These are phyloP conservation scores for Rhinichthys osculus DNA, from an alignment of 2,797 vertebrate species.

Conservation along the genomic window DNA sequence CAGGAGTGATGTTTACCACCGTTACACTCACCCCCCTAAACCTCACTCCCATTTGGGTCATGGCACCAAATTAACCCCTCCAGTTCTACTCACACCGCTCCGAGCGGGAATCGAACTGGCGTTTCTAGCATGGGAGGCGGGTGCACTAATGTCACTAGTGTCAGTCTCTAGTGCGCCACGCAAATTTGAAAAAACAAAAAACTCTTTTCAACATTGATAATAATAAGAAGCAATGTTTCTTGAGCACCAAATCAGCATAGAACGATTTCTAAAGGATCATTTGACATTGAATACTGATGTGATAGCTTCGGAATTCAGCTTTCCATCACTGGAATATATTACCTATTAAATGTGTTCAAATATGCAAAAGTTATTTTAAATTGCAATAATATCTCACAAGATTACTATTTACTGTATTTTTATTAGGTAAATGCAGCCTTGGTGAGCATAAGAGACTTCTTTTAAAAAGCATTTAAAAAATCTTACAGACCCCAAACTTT, in stretches of 20 bases:
- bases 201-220: not conserved
- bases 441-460: not conserved
- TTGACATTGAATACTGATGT: not conserved
- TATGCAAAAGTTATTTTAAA: not conserved
- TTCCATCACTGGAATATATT: not conserved
- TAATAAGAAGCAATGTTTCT: not conserved
- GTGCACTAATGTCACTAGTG: not conserved
- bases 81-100: not conserved
- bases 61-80: not conserved
- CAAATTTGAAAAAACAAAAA: no score
- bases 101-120: rapidly evolving
- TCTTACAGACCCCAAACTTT: not conserved
- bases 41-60: not conserved
- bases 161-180: not conserved
- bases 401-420: no score
- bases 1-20: no score
- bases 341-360: not conserved
- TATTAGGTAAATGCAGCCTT: not conserved
- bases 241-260: not conserved
- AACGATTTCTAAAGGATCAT: not conserved
- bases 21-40: not conserved
- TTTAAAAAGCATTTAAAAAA: not conserved
- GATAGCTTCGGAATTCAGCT: not conserved
- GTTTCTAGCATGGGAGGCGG: not conserved
- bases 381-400: not conserved